Evolutionary conservation across 2,888 invertebrate genomes (phyloP), one percentile per base, ranked within the genome.

Genomic region (Nysson spinosus): DNA sequence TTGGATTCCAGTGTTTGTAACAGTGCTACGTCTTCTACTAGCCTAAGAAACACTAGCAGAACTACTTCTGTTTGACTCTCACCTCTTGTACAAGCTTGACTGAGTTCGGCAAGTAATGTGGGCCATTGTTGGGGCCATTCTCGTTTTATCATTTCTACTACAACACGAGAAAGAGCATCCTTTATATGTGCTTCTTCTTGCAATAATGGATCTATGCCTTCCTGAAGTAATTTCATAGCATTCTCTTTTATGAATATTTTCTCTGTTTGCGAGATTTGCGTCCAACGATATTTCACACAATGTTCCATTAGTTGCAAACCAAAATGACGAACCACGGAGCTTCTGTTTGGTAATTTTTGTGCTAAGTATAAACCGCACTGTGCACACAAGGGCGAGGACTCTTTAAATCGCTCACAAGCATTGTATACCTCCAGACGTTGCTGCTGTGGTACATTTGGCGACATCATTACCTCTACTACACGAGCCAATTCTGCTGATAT

Each of bases 91-190:
- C 96, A 95, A 0, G 96, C 93, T 77, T 93, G 92, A 60, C 95
- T 94, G 1, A 98, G 89, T 85, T 97, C 97, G 0, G 91, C 89
- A 22, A 98, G 87, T 24, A 98, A 87, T 0, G 94, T 92, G 0
- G 96, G 95, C 98, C 98, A 98, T 72, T 97, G 95, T 84, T 98
- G 98, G 0, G 98, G 98, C 98, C 98, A 98, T 85, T 98, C 98
- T 6, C 98, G 90, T 84, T 98, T 98, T 50, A 96, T 94, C 93
- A 98, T 96, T 88, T 98, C 98, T 0, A 98, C 98, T 50, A 98
- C 92, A n/a, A 97, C 94, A 42, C 97, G 90, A 9, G 96, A 94
- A 2, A 95, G 86, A 1, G 94, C 96, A 85, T 96, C 95, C 86
- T 96, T 95, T 76, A 96, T 91, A 80, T 95, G 95, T 7, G 92